Base-by-base conservation (phyloP, 2,888 invertebrate species). In the Lepas anatifera region DNA sequence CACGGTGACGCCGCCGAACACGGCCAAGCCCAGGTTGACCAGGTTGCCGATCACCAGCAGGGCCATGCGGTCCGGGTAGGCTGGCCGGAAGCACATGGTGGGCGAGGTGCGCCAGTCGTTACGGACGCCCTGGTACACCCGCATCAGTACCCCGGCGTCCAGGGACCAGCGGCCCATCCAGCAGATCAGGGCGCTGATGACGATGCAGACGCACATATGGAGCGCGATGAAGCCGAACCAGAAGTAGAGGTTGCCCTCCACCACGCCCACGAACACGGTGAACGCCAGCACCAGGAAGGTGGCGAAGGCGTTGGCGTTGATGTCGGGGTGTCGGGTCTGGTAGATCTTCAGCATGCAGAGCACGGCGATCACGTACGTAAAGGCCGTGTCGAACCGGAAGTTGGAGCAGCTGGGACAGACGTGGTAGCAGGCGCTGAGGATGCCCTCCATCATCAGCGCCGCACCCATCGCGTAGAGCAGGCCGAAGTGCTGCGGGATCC, bases 371-470 rank as follows among this genome's bases (percentile, higher is more conserved):
- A 93, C 88, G 80, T 94, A 95, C 94, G 94, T 95, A 79, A 93
- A 93, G 75, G 92, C 90, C 0, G 93, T 91, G 79, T 94, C 93
- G 79, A 94, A 94, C 79, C 94, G 94, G 79, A 93, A 94, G 81
- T 94, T 94, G 77, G 89, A 87, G 77, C 88, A 87, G 79, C 89
- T 92, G 0, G 94, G 94, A 76, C 94, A 94, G 58, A 94, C 86
- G 77, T 94, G 94, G 80, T 95, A 95, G 79, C 90, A 90, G 13
- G 87, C 92, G 22, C 91, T 92, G 35, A 94, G 84, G 3, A 92
- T 77, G 0, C 94, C 94, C 80, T 94, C 93, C 89, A 93, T 91
- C 70, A 88, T 85, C 22, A 95, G 82, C 0, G 90, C 90, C 67
- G 88, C 82, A 0, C 92, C 93, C 88, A 94, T 88, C 0, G 92